Evolutionary conservation across 2,113 vertebrate species (phyloP), one percentile per base, ranked within the genome.

Genomic region (Steatornis caripensis): DNA sequence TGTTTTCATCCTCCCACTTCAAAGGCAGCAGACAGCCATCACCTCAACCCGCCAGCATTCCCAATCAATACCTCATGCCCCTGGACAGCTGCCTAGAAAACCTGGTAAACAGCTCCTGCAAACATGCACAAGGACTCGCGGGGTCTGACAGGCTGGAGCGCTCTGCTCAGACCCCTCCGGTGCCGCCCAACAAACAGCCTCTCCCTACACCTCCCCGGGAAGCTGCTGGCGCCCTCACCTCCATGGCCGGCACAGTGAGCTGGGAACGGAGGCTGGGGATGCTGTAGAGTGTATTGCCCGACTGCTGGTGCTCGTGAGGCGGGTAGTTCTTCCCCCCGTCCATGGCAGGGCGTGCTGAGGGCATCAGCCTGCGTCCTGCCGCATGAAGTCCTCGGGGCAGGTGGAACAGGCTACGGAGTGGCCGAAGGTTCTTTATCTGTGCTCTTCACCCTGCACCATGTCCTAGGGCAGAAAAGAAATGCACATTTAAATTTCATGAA

Each of bases 301-400:
- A 69, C 11, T 98, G 98, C 14, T 97, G 98, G 93, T 97, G 97
- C 65, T 98, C 95, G 2, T 70, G 97, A 37, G 94, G 96, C 4
- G 97, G 97, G 70, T 90, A 97, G 94, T 39, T 94, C 70, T 95
- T 90, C 84, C 98, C 98, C 96, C 98, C 81, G 5, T 98, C 98
- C 98, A 98, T 98, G 97, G 97, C 21, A 15, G 96, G 84, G 80
- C 64, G 92, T 93, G 95, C 96, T 75, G 97, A 95, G 90, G 96
- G 97, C 98, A 98, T 98, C 89, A 89, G 98, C 97, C 62, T 43
- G 76, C 9, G 92, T 92, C 90, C 61, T 66, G 95, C 89, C 30
- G 55, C 98, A 97, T 97, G 69, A 71, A 89, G 95, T 94, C 89
- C 93, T 87, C 32, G 0, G 75, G 45, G 76, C 37, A 23, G 53